phyloP scores from a whole-genome alignment of 2,888 invertebrate genomes.

The Creontiades dilutus region DNA sequence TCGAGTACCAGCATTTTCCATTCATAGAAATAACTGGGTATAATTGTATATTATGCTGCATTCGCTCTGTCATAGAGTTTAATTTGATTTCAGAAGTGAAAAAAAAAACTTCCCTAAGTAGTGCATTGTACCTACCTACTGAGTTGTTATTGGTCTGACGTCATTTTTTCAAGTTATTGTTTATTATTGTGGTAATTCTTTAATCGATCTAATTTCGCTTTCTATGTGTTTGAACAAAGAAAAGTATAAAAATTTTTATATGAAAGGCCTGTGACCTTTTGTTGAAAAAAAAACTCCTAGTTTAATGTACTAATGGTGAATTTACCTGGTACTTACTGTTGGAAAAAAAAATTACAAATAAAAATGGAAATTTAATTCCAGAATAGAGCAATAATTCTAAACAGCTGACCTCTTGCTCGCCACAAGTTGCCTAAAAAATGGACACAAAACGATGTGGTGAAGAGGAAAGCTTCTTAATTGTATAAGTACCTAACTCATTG shows the following conservation, averaged over 20 bases:
- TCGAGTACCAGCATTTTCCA: conserved; percentile 18
- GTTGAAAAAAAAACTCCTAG: conserved; percentile 58
- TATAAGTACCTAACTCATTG: conserved; percentile 66
- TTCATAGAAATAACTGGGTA: conserved; percentile 43
- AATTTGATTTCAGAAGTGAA: background rate
- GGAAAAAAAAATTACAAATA: conserved; percentile 59
- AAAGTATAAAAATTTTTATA: conserved; percentile 45
- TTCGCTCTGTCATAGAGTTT: conserved; percentile 23
- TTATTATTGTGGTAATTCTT: conserved; percentile 44
- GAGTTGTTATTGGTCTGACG: conserved; percentile 62
- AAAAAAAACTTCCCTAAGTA: background rate
- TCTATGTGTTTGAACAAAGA: conserved; percentile 35
- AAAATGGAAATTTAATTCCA: conserved; percentile 68
- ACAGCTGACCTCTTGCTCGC: conserved; percentile 63
- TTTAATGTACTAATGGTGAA: conserved; percentile 66
- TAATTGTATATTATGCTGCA: conserved; percentile 20
- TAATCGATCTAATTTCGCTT: conserved; percentile 56
- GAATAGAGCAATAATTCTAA: conserved; percentile 71
- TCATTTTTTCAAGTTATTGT: conserved; percentile 52
- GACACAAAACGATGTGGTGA: conserved; percentile 49
- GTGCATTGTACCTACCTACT: background rate
- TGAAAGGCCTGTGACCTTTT: conserved; percentile 32
- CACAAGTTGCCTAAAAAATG: conserved; percentile 56
- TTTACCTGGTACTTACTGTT: conserved; percentile 46
- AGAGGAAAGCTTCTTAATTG: conserved; percentile 67